Evolutionary conservation across 2,888 invertebrate genomes (phyloP), one percentile per base, ranked within the genome.

Genomic region (Hylaea fasciaria): DNA sequence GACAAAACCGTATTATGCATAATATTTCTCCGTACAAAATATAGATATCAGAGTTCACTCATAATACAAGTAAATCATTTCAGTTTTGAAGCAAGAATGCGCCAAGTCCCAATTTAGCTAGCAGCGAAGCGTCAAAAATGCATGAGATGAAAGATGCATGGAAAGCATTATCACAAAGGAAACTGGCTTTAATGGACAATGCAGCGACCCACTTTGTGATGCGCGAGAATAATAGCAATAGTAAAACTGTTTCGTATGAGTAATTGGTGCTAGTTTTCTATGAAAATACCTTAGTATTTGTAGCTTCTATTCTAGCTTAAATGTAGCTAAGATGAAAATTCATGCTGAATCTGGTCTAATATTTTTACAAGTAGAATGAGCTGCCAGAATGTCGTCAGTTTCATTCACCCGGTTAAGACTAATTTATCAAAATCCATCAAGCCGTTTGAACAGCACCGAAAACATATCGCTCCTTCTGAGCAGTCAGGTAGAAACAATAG

Each of bases 141-240:
- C 67, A 71, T 68, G 64, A 64, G 64, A 69, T 70, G 68, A 71
- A 71, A 70, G 65, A 71, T 70, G 69, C 69, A 71, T 71, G 64
- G 60, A 69, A 67, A 63, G 51, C 67, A 65, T 69, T 66, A 67
- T 63, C 69, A 68, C 68, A 68, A 69, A 71, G 68, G 69, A 69
- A 70, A 65, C 65, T 66, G 54, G 65, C 63, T 59, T 68, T 66
- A 66, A 65, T 65, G 65, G 68, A 62, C 67, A 68, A 68, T 65
- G 58, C 67, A 66, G 68, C 60, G 66, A 68, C 68, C 65, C 65
- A 64, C 65, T 71, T 68, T 66, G 49, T 47, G 50, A 46, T 49
- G 56, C 56, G 49, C 51, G 51, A 58, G 61, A 65, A 62, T 67
- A 60, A 67, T 61, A 53, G 60, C 57, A 45, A 61, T 56, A 61